A percentile compares a stretch with the other conserved stretches of the same genome.
These are phyloP conservation scores for Ips nitidus DNA, from an alignment of 1,140 invertebrate species.

Conservation along the genomic window DNA sequence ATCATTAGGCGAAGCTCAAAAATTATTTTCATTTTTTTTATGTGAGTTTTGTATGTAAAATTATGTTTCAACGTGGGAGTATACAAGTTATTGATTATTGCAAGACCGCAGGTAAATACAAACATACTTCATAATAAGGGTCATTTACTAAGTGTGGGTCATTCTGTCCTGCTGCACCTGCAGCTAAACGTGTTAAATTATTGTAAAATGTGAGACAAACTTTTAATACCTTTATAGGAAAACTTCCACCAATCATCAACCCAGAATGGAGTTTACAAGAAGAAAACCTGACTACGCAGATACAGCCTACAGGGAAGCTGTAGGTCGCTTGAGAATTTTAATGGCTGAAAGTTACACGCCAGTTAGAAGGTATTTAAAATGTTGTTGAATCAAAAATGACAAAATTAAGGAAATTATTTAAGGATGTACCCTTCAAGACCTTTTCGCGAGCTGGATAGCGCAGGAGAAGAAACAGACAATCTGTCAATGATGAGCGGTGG, in stretches of 20 bases:
- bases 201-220: background rate
- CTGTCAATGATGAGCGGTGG: constrained; percentile 50
- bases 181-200: background rate
- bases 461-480: constrained; percentile 59
- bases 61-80: constrained; percentile 16
- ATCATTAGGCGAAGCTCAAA: too few relatives aligned
- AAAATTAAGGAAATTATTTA: background rate
- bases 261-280: constrained; percentile 52
- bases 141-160: too few relatives aligned
- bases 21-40: too few relatives aligned
- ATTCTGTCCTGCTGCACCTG: too few relatives aligned
- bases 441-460: constrained; percentile 52
- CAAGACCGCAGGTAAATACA: constrained; percentile 18
- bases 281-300: constrained; percentile 76
- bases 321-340: constrained; percentile 73
- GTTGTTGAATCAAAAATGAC: background rate
- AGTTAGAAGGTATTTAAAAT: constrained; percentile 18
- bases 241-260: constrained; percentile 17
- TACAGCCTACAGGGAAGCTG: constrained; percentile 77
- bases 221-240: constrained; percentile 37
- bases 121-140: constrained; percentile 12
- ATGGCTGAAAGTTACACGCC: constrained; percentile 72
- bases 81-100: background rate
- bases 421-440: constrained; percentile 36
- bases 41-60: background rate